Conservation (phyloP, 2,113 vertebrate genomes). For the Notarius quadriscutis region DNA sequence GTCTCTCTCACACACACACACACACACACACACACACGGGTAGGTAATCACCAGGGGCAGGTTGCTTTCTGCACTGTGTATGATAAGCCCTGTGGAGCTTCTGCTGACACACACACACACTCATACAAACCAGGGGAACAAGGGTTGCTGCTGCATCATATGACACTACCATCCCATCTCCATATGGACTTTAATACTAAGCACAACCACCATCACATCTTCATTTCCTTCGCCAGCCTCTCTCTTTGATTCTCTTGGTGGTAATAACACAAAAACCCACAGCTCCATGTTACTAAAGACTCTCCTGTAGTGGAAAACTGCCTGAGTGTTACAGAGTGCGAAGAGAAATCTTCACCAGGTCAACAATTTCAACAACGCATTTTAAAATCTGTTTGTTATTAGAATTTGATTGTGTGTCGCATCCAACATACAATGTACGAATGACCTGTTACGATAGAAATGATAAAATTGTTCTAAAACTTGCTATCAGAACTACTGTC, state of each 20-base stretch:
- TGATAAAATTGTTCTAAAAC: too few species aligned
- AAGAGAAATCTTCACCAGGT: neutral
- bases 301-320: neutral
- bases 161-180: neutral
- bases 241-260: neutral
- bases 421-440: too few species aligned
- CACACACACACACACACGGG: conserved; percentile 20
- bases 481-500: too few species aligned
- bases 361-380: neutral
- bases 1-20: conserved; percentile 20
- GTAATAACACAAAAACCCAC: neutral
- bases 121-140: conserved; percentile 51
- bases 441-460: too few species aligned
- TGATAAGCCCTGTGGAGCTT: conserved; percentile 48
- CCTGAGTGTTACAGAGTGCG: neutral
- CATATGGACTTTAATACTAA: neutral
- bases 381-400: neutral
- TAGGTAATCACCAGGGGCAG: conserved; percentile 45
- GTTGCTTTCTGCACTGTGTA: conserved; percentile 48
- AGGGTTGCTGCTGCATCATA: neutral
- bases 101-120: conserved; percentile 32
- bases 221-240: neutral
- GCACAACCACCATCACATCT: neutral
- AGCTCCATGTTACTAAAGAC: neutral
- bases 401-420: neutral